Percentiles rank a stretch among this genome's conserved stretches.
These are phyloP conservation scores for Pampusana beccarii DNA, from an alignment of 2,113 vertebrate species.

Conservation along the genomic window DNA sequence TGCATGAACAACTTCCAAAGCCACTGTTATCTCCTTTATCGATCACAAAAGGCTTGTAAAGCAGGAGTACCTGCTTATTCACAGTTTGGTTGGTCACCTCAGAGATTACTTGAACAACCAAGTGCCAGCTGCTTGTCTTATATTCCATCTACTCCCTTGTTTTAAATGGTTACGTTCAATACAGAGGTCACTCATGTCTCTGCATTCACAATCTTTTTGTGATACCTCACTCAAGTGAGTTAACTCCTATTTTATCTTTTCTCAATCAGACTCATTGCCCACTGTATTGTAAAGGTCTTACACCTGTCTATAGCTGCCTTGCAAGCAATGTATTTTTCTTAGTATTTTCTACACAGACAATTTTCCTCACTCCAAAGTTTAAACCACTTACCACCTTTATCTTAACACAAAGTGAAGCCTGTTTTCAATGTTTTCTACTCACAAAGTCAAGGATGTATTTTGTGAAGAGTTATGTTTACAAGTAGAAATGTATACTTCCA, in stretches of 20 bases:
- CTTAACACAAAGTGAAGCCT: not conserved
- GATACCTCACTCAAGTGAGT: not conserved
- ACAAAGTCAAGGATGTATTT: not conserved
- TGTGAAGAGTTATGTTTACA: not conserved
- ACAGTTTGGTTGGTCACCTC: not conserved
- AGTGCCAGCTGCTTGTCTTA: not conserved
- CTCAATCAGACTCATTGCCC: not conserved
- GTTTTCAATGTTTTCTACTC: not conserved
- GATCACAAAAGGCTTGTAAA: not conserved
- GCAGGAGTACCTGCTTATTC: not conserved
- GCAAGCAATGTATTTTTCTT: not conserved
- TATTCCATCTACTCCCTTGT: not conserved
- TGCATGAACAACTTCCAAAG: not conserved
- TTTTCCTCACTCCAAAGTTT: not conserved
- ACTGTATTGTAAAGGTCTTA: not conserved
- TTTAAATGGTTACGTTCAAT: not conserved
- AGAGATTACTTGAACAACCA: not conserved
- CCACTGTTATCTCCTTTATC: not conserved
- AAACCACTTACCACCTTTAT: not conserved
- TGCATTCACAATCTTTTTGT: not conserved
- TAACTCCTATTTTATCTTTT: not conserved
- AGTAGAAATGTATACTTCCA: not conserved
- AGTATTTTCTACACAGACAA: not conserved
- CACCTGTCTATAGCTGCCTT: not conserved
- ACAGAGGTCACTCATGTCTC: not conserved